Conservation (phyloP, 2,113 vertebrate species). For the Serinus canaria region DNA sequence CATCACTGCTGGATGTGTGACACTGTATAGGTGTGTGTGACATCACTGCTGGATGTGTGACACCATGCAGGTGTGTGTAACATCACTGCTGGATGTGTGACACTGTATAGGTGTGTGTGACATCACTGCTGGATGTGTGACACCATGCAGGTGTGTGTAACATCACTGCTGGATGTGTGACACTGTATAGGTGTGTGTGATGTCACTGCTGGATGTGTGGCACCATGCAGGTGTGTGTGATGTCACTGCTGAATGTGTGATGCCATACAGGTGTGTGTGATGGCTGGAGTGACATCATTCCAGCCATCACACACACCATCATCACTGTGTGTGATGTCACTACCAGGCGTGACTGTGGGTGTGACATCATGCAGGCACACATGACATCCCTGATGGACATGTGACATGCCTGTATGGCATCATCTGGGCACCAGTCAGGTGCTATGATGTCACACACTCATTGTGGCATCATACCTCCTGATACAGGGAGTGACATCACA, state of each 20-base stretch:
- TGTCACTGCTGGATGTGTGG: background rate
- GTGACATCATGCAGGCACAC: background rate
- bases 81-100: background rate
- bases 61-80: too few species aligned
- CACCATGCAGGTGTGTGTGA: background rate
- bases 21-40: too few species aligned
- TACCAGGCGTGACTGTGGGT: fast-evolving
- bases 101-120: background rate
- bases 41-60: background rate
- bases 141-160: fast-evolving
- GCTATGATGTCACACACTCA: background rate
- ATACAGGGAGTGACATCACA: background rate
- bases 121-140: background rate
- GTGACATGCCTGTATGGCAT: background rate
- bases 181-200: background rate
- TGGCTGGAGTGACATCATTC: background rate
- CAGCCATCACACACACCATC: too few species aligned
- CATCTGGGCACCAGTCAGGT: fast-evolving
- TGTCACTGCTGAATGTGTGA: background rate
- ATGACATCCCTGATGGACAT: background rate
- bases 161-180: background rate
- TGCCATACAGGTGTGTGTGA: background rate
- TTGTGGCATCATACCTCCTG: background rate
- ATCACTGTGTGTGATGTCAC: background rate
- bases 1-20: background rate